Conservation (phyloP, 2,113 vertebrate genomes). For the human region GRCh38 chr4:6723501-6724000, state of each 20-base stretch:
- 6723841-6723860: rapidly evolving
- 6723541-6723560: not conserved
- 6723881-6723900: not conserved
- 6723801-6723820: not conserved
- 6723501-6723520: no score
- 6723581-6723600: not conserved
- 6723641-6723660: no score
- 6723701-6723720: no score
- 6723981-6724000: not conserved
- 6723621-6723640: no score
- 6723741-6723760: not conserved
- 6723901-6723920: not conserved
- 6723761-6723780: not conserved
- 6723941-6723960: no score
- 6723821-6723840: not conserved
- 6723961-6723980: not conserved
- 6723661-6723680: not conserved
- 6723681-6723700: not conserved
- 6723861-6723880: not conserved
- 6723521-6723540: not conserved
- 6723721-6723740: not conserved
- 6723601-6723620: not conserved
- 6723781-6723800: not conserved
- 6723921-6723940: not conserved
- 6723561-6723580: not conserved